phyloP scores from a whole-genome alignment of 1,140 invertebrate species.

The Trichonephila clavata region DNA sequence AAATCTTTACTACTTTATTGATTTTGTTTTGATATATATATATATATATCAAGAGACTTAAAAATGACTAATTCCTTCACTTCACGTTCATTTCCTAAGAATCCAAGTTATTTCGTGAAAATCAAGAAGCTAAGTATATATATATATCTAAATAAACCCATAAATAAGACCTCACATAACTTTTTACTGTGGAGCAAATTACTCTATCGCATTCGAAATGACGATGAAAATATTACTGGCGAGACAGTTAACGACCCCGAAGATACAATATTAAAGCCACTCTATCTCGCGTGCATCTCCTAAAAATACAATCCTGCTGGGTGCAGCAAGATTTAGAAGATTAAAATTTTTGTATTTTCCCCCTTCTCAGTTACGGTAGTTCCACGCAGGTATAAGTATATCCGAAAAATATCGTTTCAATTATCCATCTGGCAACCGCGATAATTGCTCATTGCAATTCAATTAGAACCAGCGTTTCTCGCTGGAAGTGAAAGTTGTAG shows the following conservation, averaged over 20 bases:
- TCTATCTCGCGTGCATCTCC: not conserved
- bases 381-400: not conserved
- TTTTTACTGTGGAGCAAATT: not conserved
- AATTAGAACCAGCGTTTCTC: slow-evolving; percentile 43
- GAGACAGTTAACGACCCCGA: not conserved
- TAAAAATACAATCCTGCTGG: not conserved
- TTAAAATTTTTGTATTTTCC: slow-evolving; percentile 17
- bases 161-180: not conserved
- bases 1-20: too few relatives aligned
- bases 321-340: slow-evolving; percentile 2
- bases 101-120: not conserved
- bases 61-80: too few relatives aligned
- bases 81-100: too few relatives aligned
- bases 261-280: not conserved
- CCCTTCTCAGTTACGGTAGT: not conserved
- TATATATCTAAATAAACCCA: not conserved
- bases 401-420: slow-evolving; percentile 61
- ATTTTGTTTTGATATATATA: too few relatives aligned
- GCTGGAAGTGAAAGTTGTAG: slow-evolving; percentile 7
- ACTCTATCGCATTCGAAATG: not conserved
- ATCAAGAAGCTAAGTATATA: not conserved
- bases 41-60: too few relatives aligned
- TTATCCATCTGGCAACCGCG: slow-evolving; percentile 51
- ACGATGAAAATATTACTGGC: not conserved
- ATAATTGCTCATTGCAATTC: slow-evolving; percentile 63